Evolutionary conservation across 1,140 invertebrate species (phyloP).

Genomic region (Macrobrachium nipponense): DNA sequence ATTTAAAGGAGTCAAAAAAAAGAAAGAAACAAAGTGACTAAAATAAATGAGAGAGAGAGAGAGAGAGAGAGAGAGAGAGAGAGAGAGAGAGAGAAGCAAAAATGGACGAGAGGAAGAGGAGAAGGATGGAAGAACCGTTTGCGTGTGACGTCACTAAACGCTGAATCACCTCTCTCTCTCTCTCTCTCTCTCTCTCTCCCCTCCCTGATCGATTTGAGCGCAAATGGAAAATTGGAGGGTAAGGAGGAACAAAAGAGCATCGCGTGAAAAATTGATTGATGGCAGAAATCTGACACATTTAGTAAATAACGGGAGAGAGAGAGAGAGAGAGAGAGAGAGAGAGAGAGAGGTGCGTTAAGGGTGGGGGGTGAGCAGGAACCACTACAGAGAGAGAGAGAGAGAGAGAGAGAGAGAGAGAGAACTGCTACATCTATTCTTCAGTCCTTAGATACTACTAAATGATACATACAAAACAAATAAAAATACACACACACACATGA

Average conservation of each 20-base stretch:
- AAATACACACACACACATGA: too few relatives aligned
- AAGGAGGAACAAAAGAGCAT: conserved; percentile 35
- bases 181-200: conserved; percentile 4
- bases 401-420: not conserved
- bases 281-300: conserved; percentile 35
- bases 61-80: too few relatives aligned
- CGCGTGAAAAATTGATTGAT: conserved; percentile 42
- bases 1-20: too few relatives aligned
- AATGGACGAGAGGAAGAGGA: too few relatives aligned
- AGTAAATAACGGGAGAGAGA: conserved; percentile 41
- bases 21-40: too few relatives aligned
- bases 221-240: conserved; percentile 14
- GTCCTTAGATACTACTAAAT: not conserved
- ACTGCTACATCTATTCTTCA: not conserved
- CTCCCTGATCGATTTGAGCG: conserved; percentile 7
- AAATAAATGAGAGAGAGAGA: too few relatives aligned
- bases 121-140: too few relatives aligned
- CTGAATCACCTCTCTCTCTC: not conserved
- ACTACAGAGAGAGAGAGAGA: not conserved
- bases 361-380: too few relatives aligned
- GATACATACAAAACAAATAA: too few relatives aligned
- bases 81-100: too few relatives aligned
- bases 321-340: conserved; percentile 31
- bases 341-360: conserved; percentile 3
- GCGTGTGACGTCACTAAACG: too few relatives aligned